A percentile compares a stretch with the other conserved stretches of the same genome.
phyloP scores from a whole-genome alignment of 1,140 invertebrate genomes.

The Tribolium castaneum region DNA sequence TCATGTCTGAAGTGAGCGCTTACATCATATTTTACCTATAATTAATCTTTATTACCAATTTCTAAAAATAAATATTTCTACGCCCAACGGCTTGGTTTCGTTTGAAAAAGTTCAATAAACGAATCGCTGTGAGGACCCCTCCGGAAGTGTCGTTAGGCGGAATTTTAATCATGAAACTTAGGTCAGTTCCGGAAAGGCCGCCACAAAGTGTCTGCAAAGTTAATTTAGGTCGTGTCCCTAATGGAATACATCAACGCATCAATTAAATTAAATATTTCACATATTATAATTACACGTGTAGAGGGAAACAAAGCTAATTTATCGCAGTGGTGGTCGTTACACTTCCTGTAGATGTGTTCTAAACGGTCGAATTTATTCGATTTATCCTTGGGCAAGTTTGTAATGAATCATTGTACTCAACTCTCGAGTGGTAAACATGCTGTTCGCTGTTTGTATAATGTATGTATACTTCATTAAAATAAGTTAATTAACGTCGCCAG shows the following conservation, averaged over 20 bases:
- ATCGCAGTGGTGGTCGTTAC: neutral
- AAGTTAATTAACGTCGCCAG: neutral
- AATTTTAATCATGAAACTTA: neutral
- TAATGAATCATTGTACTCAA: neutral
- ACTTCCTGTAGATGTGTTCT: neutral
- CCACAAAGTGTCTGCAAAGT: neutral
- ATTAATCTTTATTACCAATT: constrained; percentile 15
- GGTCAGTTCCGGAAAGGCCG: constrained; percentile 11
- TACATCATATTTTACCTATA: constrained; percentile 23
- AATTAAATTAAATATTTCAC: neutral
- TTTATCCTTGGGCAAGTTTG: no score
- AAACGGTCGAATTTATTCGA: no score
- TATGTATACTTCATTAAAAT: neutral
- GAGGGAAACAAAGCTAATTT: neutral
- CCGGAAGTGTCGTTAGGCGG: constrained; percentile 1
- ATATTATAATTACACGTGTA: neutral
- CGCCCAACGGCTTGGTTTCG: no score
- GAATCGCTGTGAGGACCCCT: neutral
- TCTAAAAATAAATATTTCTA: neutral
- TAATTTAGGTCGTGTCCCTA: neutral
- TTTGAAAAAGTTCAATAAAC: neutral
- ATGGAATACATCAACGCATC: neutral
- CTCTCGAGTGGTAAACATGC: neutral
- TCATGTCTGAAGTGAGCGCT: neutral
- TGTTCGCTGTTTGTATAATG: neutral